Conservation (phyloP, 1,140 invertebrate genomes). For the Drosophila athabasca region DNA sequence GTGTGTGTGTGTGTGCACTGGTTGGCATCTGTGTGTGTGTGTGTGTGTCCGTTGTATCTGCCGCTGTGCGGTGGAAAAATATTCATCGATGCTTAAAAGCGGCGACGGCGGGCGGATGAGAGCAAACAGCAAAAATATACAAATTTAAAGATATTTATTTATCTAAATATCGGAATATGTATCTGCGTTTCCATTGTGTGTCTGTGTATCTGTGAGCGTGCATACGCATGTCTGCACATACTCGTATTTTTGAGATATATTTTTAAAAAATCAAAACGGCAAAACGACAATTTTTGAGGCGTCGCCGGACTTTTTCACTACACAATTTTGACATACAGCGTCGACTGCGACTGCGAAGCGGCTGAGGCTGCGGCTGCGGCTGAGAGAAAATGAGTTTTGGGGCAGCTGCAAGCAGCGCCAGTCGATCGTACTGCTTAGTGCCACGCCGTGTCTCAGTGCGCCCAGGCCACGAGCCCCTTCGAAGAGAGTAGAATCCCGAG, state of each 20-base stretch:
- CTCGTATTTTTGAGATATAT: slow-evolving; percentile 61
- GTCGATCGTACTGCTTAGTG: slow-evolving; percentile 60
- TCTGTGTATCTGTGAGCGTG: slow-evolving; percentile 3
- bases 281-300: slow-evolving; percentile 35
- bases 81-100: slow-evolving; percentile 20
- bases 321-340: slow-evolving; percentile 67
- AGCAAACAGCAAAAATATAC: slow-evolving; percentile 11
- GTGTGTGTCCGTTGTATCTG: too few relatives aligned
- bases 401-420: slow-evolving; percentile 55
- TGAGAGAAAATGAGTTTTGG: slow-evolving; percentile 16
- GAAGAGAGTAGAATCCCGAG: slow-evolving; percentile 8
- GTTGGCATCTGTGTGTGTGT: neutral
- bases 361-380: slow-evolving; percentile 8
- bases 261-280: slow-evolving; percentile 81
- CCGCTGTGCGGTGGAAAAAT: slow-evolving; percentile 22
- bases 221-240: slow-evolving; percentile 39
- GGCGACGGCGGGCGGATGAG: slow-evolving; percentile 6
- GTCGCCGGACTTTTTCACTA: slow-evolving; percentile 31
- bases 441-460: slow-evolving; percentile 75
- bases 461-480: slow-evolving; percentile 60
- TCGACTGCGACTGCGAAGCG: slow-evolving; percentile 12
- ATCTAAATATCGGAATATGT: slow-evolving; percentile 44
- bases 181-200: slow-evolving; percentile 4
- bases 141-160: slow-evolving; percentile 49
- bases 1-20: slow-evolving; percentile 11